Conservation (phyloP, 2,797 vertebrate genomes). For the Micrastur ruficollis region DNA sequence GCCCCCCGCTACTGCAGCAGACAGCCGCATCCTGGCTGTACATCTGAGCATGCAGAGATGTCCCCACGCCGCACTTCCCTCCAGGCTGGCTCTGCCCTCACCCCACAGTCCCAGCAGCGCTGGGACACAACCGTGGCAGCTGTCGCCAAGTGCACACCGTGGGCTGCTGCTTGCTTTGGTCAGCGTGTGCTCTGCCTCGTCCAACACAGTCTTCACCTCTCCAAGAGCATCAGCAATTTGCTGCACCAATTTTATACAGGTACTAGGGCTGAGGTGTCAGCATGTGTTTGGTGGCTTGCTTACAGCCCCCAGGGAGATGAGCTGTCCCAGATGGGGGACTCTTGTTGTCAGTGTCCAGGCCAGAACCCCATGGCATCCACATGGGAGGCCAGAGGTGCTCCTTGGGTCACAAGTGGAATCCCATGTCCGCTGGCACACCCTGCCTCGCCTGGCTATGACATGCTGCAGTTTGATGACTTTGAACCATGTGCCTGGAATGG, state of each 20-base stretch:
- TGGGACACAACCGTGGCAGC: not conserved
- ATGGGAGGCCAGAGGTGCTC: not conserved
- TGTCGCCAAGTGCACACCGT: not conserved
- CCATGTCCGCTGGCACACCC: accelerated
- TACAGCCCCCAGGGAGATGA: not conserved
- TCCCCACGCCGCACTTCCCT: not conserved
- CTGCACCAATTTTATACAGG: not conserved
- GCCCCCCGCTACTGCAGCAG: not conserved
- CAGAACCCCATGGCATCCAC: not conserved
- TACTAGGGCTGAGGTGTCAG: not conserved
- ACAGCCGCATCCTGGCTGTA: not conserved
- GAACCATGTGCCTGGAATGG: constrained; percentile 51
- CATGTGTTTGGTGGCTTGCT: not conserved
- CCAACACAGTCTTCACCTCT: not conserved
- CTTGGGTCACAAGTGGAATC: not conserved
- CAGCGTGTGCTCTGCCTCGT: not conserved
- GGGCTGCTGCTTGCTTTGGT: not conserved
- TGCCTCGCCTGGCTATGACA: constrained; percentile 54
- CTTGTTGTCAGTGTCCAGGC: not conserved
- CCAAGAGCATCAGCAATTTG: not conserved
- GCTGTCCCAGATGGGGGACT: not conserved
- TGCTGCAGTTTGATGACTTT: constrained; percentile 76
- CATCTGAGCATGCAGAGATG: not conserved
- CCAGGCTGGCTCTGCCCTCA: not conserved
- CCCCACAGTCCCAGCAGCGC: not conserved